phyloP scores from a whole-genome alignment of 2,797 vertebrate species.

The Menidia menidia region DNA sequence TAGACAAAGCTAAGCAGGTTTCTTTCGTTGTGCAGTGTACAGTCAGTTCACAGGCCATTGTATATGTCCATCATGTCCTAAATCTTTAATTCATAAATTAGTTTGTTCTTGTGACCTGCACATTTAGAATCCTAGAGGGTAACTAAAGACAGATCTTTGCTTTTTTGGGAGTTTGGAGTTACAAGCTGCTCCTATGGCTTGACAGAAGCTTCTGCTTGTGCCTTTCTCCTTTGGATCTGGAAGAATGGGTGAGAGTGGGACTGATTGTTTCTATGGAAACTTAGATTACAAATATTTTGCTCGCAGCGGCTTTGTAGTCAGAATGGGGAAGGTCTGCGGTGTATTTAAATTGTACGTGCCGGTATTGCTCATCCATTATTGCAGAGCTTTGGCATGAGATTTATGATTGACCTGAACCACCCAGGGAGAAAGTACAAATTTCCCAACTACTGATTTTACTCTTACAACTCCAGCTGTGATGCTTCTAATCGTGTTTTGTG shows the following conservation, averaged over 20 bases:
- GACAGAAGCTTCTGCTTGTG: slow-evolving; percentile 37
- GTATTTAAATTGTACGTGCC: slow-evolving; percentile 44
- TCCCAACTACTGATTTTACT: slow-evolving; percentile 15
- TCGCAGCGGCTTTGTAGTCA: slow-evolving; percentile 46
- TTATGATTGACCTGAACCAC: slow-evolving; percentile 35
- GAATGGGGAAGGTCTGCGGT: slow-evolving; percentile 34
- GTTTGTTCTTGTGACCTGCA: no score
- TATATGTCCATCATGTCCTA: background rate
- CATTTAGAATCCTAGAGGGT: background rate
- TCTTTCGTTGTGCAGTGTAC: background rate
- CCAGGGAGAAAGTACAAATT: slow-evolving; percentile 18
- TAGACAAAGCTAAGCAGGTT: background rate
- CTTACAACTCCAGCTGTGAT: slow-evolving; percentile 16
- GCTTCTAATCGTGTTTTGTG: slow-evolving; percentile 19
- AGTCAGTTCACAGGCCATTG: background rate
- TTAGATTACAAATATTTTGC: slow-evolving; percentile 61
- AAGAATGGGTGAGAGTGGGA: slow-evolving; percentile 53
- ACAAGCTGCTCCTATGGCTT: slow-evolving; percentile 42
- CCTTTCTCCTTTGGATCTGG: slow-evolving; percentile 40
- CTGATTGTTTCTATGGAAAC: slow-evolving; percentile 76
- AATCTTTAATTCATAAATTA: background rate
- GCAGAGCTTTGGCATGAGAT: slow-evolving; percentile 34
- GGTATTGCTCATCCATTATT: slow-evolving; percentile 11
- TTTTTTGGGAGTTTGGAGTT: slow-evolving; percentile 13
- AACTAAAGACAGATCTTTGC: background rate